These are phyloP conservation scores for Himalopsyche phryganea DNA, from an alignment of 1,140 invertebrate genomes.

Conservation along the genomic window DNA sequence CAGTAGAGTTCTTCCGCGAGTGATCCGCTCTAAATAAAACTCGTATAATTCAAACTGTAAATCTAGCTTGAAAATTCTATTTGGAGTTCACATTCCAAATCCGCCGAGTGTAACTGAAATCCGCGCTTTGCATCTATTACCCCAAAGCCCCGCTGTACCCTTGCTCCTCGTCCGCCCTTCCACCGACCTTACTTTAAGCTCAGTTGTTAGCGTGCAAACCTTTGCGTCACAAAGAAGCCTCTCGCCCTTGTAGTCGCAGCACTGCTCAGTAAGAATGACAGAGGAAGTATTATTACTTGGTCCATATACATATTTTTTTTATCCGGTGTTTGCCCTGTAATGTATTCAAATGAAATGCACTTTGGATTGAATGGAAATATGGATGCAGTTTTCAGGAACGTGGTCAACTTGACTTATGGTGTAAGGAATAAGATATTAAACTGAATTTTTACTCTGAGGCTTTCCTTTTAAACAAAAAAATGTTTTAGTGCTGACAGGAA, in stretches of 20 bases:
- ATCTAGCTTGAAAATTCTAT: conserved; percentile 24
- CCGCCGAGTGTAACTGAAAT: conserved; percentile 22
- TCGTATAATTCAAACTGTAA: conserved; percentile 21
- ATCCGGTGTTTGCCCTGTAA: background rate
- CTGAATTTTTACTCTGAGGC: no score
- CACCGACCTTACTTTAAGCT: background rate
- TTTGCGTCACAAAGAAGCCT: conserved; percentile 11
- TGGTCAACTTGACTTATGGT: no score
- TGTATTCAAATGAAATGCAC: background rate
- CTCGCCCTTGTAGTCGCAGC: conserved; percentile 10
- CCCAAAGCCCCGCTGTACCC: background rate
- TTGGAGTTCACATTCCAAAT: conserved; percentile 28
- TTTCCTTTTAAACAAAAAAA: no score
- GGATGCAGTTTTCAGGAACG: no score
- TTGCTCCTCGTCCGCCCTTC: background rate
- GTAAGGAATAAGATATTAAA: no score
- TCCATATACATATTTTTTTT: background rate
- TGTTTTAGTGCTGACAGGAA: no score
- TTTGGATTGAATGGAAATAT: no score
- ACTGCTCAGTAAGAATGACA: background rate
- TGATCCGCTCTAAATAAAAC: conserved; percentile 20
- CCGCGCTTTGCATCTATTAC: conserved; percentile 29
- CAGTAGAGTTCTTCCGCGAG: background rate
- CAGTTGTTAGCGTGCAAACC: conserved; percentile 8
- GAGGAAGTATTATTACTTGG: background rate